Base-by-base conservation (phyloP, 1,140 invertebrate species). In the Archivesica marissinica region DNA sequence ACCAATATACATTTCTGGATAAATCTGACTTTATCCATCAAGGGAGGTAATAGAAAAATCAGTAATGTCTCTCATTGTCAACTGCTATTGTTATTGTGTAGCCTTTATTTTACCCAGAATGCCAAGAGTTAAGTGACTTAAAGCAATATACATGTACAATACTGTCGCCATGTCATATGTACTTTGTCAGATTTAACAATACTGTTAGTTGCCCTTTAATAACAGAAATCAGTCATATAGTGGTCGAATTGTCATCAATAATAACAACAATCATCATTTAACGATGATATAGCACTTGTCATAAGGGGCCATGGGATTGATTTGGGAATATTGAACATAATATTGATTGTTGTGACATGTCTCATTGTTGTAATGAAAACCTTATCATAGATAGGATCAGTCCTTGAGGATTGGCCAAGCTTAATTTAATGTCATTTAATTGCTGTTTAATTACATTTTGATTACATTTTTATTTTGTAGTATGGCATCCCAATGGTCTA, bases 241-340 rank as follows among this genome's bases (percentile, higher is more conserved):
- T 17, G n/a, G 28, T n/a, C 25, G 20, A 33, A 30, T 64, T 64
- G 59, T 64, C 59, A 64, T 35, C 7, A 13, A 17, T 35, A 64
- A 64, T 35, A 64, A 64, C n/a, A 64, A 64, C 59, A 64, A 64
- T 64, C 15, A 64, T 64, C 30, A 35, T 25, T 64, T 64, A 64
- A 20, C 4, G 7, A 25, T 7, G 15, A 35, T 64, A 35, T 17
- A 17, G 2, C 20, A 64, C 59, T 33, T 20, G 59, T 35, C 30
- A 64, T 2, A 20, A 15, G 7, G 20, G 59, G 17, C 30, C 23
- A 64, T 13, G 0, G n/a, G 59, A 17, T 35, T 35, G 30, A 59
- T 64, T 64, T 1, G 30, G 59, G n/a, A 64, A 64, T 64, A 33
- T 64, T 64, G 59, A 64, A 33, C 28, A 35, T 33, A 17, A 15